Conservation (phyloP, 2,113 vertebrate species). For the Tychaedon coryphoeus region DNA sequence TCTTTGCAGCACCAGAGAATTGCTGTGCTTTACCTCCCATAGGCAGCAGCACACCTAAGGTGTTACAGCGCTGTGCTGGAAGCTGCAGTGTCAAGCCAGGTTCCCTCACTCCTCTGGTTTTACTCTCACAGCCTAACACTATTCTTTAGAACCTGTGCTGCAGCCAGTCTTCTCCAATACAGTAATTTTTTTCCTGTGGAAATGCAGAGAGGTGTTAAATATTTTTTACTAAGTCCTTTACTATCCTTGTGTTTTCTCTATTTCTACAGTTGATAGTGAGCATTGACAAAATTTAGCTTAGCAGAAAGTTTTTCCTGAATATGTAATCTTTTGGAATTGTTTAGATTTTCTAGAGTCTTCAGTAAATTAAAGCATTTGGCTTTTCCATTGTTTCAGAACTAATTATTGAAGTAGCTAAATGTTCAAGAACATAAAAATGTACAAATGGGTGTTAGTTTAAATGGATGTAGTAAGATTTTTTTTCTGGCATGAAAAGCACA, state of each 20-base stretch:
- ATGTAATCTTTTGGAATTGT: neutral
- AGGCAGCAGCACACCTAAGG: neutral
- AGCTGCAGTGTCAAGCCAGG: neutral
- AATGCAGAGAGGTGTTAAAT: neutral
- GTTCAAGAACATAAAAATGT: slow-evolving; percentile 38
- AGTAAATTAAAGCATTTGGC: slow-evolving; percentile 28
- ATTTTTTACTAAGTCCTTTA: neutral
- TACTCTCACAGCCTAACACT: neutral
- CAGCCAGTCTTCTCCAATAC: neutral
- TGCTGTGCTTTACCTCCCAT: neutral
- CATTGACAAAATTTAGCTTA: neutral
- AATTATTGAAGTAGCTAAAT: slow-evolving; percentile 45
- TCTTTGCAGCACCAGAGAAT: neutral
- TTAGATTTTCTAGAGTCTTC: neutral
- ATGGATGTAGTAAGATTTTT: slow-evolving; percentile 53
- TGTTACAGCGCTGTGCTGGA: neutral
- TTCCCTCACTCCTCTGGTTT: neutral
- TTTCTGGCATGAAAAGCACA: slow-evolving; percentile 62
- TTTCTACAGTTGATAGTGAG: neutral
- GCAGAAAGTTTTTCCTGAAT: neutral
- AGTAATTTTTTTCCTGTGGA: neutral
- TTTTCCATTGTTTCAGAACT: slow-evolving; percentile 43
- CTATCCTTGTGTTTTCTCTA: neutral
- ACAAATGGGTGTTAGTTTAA: slow-evolving; percentile 49
- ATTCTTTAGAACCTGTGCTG: neutral